Conservation (phyloP, 1,140 invertebrate genomes). For the Leptestheria dahalacensis region DNA sequence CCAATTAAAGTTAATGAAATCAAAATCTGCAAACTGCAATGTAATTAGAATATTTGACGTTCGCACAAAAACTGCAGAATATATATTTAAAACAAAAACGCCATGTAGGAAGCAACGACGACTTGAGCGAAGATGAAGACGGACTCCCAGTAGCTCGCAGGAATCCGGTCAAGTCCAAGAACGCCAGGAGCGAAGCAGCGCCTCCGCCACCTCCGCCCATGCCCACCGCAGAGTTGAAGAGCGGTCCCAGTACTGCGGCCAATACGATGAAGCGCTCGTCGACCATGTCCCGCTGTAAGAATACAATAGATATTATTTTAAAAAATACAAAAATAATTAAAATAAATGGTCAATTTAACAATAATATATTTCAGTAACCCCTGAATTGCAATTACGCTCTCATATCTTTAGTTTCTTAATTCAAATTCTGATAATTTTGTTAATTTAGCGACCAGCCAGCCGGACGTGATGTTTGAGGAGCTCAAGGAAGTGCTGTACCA, state of each 20-base stretch:
- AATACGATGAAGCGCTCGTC: background rate
- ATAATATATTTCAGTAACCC: too few relatives aligned
- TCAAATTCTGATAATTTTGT: background rate
- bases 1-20: too few relatives aligned
- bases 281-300: background rate
- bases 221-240: background rate
- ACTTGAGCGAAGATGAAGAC: background rate
- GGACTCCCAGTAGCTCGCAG: background rate
- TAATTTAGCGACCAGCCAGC: conserved; percentile 12
- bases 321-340: too few relatives aligned
- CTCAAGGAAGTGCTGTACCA: conserved; percentile 47
- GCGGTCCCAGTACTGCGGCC: background rate
- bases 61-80: too few relatives aligned
- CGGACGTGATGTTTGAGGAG: conserved; percentile 47
- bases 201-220: background rate
- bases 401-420: too few relatives aligned
- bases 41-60: too few relatives aligned
- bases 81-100: background rate
- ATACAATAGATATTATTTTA: too few relatives aligned
- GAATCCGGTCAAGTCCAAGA: background rate
- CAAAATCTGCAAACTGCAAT: too few relatives aligned
- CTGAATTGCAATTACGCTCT: too few relatives aligned
- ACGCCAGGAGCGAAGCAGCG: background rate
- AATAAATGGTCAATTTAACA: too few relatives aligned
- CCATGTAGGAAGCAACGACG: background rate